A percentile compares a stretch with the other conserved stretches of the same genome.
Evolutionary conservation across 2,797 vertebrate genomes (phyloP).

Genomic region (Acridotheres tristis): DNA sequence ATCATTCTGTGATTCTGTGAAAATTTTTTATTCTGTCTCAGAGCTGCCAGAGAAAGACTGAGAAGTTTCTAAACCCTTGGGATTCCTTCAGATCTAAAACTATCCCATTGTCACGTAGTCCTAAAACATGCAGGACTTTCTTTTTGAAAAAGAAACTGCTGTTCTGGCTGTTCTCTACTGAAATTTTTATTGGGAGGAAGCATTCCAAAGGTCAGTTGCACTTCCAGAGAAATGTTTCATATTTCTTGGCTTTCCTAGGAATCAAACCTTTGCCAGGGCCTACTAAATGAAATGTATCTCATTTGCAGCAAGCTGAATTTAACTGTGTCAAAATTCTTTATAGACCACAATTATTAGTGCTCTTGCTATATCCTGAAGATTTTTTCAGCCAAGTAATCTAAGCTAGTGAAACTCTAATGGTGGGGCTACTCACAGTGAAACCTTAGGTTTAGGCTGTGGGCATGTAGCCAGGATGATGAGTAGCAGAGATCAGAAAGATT

Average conservation of each 20-base stretch:
- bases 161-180: neutral
- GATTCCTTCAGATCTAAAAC: slow-evolving; percentile 15
- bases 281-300: neutral
- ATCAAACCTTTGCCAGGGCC: neutral
- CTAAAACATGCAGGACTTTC: neutral
- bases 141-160: neutral
- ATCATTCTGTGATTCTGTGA: no score
- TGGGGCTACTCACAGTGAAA: neutral
- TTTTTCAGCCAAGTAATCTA: neutral
- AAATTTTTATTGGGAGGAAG: neutral
- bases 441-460: neutral
- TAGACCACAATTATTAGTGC: neutral
- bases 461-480: neutral
- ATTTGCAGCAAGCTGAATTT: neutral
- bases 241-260: neutral
- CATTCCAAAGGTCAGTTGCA: neutral
- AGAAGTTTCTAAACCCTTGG: neutral
- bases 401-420: neutral
- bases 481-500: neutral
- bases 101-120: neutral
- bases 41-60: neutral
- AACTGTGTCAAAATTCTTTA: neutral
- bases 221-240: neutral
- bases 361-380: neutral
- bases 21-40: neutral